Conservation (phyloP, 2,888 invertebrate species). For the Calephelis perditalis region DNA sequence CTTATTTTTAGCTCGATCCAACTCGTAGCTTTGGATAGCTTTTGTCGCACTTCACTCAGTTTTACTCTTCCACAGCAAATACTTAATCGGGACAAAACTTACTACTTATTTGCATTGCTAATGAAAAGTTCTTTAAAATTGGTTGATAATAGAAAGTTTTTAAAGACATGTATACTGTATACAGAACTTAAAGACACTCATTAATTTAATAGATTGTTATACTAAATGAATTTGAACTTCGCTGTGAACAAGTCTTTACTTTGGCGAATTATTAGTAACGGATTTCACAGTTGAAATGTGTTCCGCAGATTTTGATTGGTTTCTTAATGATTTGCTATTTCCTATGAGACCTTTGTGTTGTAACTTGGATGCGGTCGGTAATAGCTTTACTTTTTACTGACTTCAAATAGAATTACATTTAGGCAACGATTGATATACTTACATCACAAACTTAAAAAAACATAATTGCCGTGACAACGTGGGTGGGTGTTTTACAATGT, state of each 20-base stretch:
- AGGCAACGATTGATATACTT: conserved; percentile 1
- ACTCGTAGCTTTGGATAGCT: no score
- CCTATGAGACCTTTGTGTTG: conserved; percentile 12
- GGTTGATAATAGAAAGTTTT: no score
- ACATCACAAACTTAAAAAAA: not conserved
- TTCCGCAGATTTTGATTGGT: conserved; percentile 18
- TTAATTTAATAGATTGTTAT: no score
- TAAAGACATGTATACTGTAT: no score
- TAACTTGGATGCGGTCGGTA: conserved; percentile 14
- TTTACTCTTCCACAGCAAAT: no score
- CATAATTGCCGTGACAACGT: not conserved
- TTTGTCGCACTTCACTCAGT: no score
- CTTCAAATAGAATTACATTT: conserved; percentile 12
- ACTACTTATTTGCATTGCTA: no score
- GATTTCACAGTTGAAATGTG: conserved; percentile 16
- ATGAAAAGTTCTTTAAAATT: no score
- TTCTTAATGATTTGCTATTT: conserved; percentile 15
- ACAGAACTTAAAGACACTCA: no score
- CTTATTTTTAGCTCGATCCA: no score
- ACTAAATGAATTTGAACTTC: no score
- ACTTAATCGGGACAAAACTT: no score
- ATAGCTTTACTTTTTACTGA: conserved; percentile 13
- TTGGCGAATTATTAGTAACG: conserved; percentile 8
- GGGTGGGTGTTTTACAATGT: not conserved
- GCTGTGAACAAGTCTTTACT: conserved; percentile 3